These are phyloP conservation scores for Euclidia mi DNA, from an alignment of 2,888 invertebrate genomes.

Conservation along the genomic window DNA sequence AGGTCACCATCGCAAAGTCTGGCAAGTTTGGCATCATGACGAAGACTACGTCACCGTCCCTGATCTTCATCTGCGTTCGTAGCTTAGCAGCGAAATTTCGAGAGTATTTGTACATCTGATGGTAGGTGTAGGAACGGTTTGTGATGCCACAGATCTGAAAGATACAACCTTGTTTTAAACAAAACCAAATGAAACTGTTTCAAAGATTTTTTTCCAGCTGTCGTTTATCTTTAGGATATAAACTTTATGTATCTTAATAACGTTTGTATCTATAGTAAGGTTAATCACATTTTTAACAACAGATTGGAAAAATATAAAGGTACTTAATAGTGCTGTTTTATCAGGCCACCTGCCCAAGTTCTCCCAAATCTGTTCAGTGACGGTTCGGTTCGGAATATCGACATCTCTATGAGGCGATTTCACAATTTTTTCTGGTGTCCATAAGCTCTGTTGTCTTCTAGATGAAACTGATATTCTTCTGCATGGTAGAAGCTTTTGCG, in stretches of 20 bases:
- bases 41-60: conserved; percentile 91
- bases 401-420: conserved; percentile 87
- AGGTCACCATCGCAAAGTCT: conserved; percentile 90
- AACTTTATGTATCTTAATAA: too few species aligned
- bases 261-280: too few species aligned
- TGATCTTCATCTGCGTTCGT: conserved; percentile 90
- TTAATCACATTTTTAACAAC: too few species aligned
- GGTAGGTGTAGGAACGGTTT: conserved; percentile 92
- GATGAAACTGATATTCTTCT: conserved; percentile 25
- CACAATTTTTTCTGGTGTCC: conserved; percentile 74
- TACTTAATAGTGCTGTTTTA: conserved; percentile 91
- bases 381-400: conserved; percentile 82
- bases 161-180: too few species aligned
- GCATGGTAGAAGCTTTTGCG: too few species aligned
- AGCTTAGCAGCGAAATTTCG: conserved; percentile 91
- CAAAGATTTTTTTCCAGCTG: too few species aligned
- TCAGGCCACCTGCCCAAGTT: conserved; percentile 91
- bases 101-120: conserved; percentile 90
- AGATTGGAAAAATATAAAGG: neutral
- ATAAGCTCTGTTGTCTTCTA: conserved; percentile 54
- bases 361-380: conserved; percentile 91
- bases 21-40: conserved; percentile 93
- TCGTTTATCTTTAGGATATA: too few species aligned
- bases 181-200: too few species aligned
- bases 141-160: conserved; percentile 92